Conservation (phyloP, 92 coral and sea anemone species). For the Porites divaricata region DNA sequence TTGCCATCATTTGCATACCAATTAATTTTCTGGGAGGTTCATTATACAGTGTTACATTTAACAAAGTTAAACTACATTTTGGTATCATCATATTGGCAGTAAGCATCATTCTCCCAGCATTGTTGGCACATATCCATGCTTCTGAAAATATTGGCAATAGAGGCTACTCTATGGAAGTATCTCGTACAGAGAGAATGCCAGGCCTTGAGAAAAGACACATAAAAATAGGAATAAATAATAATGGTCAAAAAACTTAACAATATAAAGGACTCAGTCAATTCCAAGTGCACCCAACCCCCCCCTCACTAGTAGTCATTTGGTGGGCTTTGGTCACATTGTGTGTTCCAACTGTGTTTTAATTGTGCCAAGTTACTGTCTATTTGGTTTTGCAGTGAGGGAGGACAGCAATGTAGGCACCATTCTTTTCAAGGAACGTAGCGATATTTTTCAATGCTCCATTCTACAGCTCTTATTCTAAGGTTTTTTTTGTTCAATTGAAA, state of each 20-base stretch:
- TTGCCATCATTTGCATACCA: background rate
- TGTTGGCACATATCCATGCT: background rate
- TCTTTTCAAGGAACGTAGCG: too few species aligned
- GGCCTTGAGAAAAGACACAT: background rate
- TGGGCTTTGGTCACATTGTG: too few species aligned
- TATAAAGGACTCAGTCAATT: too few species aligned
- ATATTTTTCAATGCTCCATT: too few species aligned
- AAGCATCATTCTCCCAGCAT: slow-evolving; percentile 18
- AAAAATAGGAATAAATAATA: background rate
- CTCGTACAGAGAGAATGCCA: background rate
- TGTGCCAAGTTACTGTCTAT: too few species aligned
- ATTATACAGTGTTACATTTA: slow-evolving; percentile 6
- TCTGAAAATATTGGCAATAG: background rate
- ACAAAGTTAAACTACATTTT: slow-evolving; percentile 21
- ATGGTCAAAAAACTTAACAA: background rate
- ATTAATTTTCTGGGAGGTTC: slow-evolving; percentile 25
- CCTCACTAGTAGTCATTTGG: too few species aligned
- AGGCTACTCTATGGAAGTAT: slow-evolving; percentile 1
- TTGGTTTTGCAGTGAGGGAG: too few species aligned
- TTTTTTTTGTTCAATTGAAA: too few species aligned
- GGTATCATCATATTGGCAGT: slow-evolving; percentile 1
- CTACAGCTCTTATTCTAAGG: too few species aligned
- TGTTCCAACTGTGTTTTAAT: too few species aligned
- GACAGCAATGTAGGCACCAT: too few species aligned
- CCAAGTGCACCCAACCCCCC: too few species aligned